Evolutionary conservation across 2,888 invertebrate genomes (phyloP).

Genomic region (Brachyopa scutellaris): DNA sequence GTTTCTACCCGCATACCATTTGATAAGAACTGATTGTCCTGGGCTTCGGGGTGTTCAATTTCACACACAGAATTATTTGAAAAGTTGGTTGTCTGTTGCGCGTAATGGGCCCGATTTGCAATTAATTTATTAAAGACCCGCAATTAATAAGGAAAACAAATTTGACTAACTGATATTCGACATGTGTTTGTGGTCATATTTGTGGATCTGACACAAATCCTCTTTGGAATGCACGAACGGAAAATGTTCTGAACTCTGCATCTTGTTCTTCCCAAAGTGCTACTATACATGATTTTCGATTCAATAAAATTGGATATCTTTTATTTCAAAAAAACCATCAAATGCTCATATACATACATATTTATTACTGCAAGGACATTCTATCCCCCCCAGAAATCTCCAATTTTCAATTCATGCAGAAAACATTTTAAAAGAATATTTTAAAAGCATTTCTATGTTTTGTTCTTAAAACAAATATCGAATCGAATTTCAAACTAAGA

Average conservation of each 20-base stretch:
- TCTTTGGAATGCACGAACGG: too few species aligned
- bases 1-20: conserved; percentile 8
- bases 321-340: too few species aligned
- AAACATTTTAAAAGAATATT: conserved; percentile 12
- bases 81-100: conserved; percentile 8
- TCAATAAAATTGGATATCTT: too few species aligned
- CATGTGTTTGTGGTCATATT: not conserved
- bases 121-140: conserved; percentile 13
- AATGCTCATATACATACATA: conserved; percentile 13
- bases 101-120: conserved; percentile 12
- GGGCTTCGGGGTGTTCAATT: conserved; percentile 25
- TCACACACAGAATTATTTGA: conserved; percentile 51
- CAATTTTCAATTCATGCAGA: conserved; percentile 1
- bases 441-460: conserved; percentile 72
- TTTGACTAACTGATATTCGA: not conserved
- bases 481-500: conserved; percentile 63
- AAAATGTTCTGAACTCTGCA: too few species aligned
- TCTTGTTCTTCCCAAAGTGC: too few species aligned
- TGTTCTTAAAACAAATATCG: conserved; percentile 69
- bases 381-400: conserved; percentile 11
- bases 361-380: conserved; percentile 23
- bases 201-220: too few species aligned
- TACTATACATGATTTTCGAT: too few species aligned
- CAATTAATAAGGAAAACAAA: conserved; percentile 8
- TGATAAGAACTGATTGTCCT: conserved; percentile 38